These are phyloP conservation scores for Chymomyza procnemis DNA, from an alignment of 2,888 invertebrate species.

Conservation along the genomic window DNA sequence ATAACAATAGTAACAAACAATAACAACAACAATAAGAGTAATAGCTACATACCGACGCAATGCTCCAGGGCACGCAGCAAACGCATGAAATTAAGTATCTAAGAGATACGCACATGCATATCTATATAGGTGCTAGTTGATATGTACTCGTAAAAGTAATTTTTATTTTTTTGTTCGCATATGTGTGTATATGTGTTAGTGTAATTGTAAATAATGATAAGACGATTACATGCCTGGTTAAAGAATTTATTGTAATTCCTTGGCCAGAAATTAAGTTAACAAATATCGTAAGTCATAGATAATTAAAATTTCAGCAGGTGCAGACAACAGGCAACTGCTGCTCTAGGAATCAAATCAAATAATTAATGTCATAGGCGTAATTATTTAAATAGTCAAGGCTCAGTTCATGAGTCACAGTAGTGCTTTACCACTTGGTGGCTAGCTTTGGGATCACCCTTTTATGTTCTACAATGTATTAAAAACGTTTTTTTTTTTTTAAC, in stretches of 20 bases:
- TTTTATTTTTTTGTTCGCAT: not conserved
- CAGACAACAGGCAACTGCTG: too few relatives aligned
- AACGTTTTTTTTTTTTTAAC: too few relatives aligned
- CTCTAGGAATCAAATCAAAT: too few relatives aligned
- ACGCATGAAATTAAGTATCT: constrained; percentile 53
- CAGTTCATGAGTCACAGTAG: too few relatives aligned
- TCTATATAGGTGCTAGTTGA: constrained; percentile 19
- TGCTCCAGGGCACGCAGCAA: constrained; percentile 42
- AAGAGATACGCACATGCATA: constrained; percentile 44
- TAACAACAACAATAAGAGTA: constrained; percentile 9
- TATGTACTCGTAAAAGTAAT: not conserved
- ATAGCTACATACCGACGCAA: constrained; percentile 15
- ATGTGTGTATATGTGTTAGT: constrained; percentile 24
- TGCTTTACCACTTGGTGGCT: too few relatives aligned
- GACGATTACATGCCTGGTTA: constrained; percentile 58
- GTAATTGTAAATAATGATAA: constrained; percentile 67
- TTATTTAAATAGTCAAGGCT: too few relatives aligned
- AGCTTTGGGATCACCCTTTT: too few relatives aligned
- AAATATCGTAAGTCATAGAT: constrained; percentile 43
- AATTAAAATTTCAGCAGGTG: constrained; percentile 20
- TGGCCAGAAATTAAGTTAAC: constrained; percentile 49
- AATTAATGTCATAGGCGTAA: too few relatives aligned
- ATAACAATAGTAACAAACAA: constrained; percentile 17
- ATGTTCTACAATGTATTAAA: too few relatives aligned
- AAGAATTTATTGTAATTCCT: constrained; percentile 64